A percentile compares a stretch with the other conserved stretches of the same genome.
Conservation (phyloP, 2,888 invertebrate species). For the Molorchus minor region DNA sequence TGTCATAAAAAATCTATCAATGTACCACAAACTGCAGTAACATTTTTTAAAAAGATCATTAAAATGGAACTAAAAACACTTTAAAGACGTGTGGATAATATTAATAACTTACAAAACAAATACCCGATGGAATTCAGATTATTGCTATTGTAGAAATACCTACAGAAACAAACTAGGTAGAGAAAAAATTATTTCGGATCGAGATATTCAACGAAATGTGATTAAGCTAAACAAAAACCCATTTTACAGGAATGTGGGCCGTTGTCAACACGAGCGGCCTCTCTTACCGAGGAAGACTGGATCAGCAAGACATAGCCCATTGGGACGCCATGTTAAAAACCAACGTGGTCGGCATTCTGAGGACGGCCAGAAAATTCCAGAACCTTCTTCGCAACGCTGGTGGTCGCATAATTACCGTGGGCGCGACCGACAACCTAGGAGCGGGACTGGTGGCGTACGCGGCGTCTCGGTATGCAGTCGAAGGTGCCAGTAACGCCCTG, state of each 20-base stretch:
- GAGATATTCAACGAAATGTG: too few relatives aligned
- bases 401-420: conserved; percentile 77
- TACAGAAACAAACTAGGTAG: too few relatives aligned
- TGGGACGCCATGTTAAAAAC: conserved; percentile 77
- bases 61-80: too few relatives aligned
- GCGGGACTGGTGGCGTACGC: conserved; percentile 68
- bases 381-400: conserved; percentile 72
- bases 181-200: too few relatives aligned
- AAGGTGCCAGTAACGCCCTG: conserved; percentile 80
- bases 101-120: too few relatives aligned
- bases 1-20: too few relatives aligned
- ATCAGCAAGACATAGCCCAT: conserved; percentile 73
- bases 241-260: conserved; percentile 76
- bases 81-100: too few relatives aligned
- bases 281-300: conserved; percentile 75
- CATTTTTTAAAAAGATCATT: too few relatives aligned
- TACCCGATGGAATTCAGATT: too few relatives aligned
- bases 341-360: conserved; percentile 76
- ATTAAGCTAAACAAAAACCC: too few relatives aligned
- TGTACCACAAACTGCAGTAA: too few relatives aligned
- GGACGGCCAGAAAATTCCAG: conserved; percentile 80
- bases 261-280: conserved; percentile 85
- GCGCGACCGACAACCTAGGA: conserved; percentile 65
- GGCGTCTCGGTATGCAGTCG: conserved; percentile 73
- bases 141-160: too few relatives aligned